These are phyloP conservation scores for Stegodyphus mimosarum DNA, from an alignment of 1,140 invertebrate species.

Conservation along the genomic window DNA sequence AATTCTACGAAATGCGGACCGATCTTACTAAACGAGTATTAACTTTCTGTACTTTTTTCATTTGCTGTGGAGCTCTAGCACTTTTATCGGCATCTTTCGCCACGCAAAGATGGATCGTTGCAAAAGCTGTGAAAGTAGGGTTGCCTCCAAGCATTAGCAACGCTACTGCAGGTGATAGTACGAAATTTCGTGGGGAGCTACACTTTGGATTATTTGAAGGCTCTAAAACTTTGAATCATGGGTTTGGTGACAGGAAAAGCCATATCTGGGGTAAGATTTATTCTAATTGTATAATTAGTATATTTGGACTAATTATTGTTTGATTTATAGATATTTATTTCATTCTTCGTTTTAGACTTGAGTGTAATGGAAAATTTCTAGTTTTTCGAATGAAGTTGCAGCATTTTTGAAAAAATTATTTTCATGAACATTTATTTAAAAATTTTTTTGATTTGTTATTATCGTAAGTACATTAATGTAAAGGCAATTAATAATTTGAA, in stretches of 20 bases:
- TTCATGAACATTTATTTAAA: no score
- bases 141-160: conserved; percentile 67
- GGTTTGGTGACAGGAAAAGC: conserved; percentile 78
- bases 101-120: conserved; percentile 88
- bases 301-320: neutral
- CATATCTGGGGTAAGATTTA: conserved; percentile 67
- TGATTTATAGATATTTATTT: neutral
- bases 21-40: conserved; percentile 79
- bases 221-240: conserved; percentile 83
- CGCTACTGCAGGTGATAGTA: conserved; percentile 67
- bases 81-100: conserved; percentile 84
- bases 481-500: no score
- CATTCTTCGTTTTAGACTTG: neutral
- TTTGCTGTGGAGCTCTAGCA: conserved; percentile 83
- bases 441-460: no score
- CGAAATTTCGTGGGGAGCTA: conserved; percentile 79
- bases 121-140: conserved; percentile 76
- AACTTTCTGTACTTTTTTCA: conserved; percentile 89
- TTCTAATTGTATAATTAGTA: neutral
- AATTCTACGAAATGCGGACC: conserved; percentile 56
- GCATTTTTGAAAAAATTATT: no score
- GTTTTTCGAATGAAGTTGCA: no score
- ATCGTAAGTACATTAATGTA: no score
- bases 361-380: no score
- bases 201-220: conserved; percentile 88